Conservation (phyloP, 1,140 invertebrate species). For the Ctenoplectra terminalis region DNA sequence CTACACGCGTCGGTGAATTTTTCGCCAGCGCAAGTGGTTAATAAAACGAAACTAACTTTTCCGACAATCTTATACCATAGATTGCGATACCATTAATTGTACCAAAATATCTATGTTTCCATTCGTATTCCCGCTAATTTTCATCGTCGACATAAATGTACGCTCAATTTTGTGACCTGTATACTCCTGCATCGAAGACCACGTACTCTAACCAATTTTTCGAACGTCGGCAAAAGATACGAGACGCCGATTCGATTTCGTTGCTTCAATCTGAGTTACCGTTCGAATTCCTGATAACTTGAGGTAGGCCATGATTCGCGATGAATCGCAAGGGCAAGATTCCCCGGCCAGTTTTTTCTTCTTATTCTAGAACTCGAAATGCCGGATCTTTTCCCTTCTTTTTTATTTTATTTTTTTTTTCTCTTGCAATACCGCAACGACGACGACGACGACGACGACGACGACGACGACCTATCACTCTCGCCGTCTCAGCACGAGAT, state of each 20-base stretch:
- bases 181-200: not conserved
- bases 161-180: no score
- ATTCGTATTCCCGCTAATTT: no score
- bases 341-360: conserved; percentile 23
- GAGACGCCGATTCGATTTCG: conserved; percentile 3
- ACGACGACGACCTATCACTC: conserved; percentile 53
- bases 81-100: no score
- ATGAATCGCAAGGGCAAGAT: conserved; percentile 30
- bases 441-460: no score
- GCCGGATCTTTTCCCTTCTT: conserved; percentile 12
- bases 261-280: not conserved
- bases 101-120: no score
- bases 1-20: no score
- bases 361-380: conserved; percentile 28
- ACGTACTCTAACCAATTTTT: not conserved
- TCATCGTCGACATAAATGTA: no score
- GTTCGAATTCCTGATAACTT: conserved; percentile 37
- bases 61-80: no score
- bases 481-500: conserved; percentile 53
- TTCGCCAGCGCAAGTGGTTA: no score
- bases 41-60: no score
- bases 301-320: conserved; percentile 46
- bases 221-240: not conserved
- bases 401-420: conserved; percentile 4
- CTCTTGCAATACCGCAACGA: conserved; percentile 39